Evolutionary conservation across 1,140 invertebrate species (phyloP).

Genomic region (Lucilia cuprina): DNA sequence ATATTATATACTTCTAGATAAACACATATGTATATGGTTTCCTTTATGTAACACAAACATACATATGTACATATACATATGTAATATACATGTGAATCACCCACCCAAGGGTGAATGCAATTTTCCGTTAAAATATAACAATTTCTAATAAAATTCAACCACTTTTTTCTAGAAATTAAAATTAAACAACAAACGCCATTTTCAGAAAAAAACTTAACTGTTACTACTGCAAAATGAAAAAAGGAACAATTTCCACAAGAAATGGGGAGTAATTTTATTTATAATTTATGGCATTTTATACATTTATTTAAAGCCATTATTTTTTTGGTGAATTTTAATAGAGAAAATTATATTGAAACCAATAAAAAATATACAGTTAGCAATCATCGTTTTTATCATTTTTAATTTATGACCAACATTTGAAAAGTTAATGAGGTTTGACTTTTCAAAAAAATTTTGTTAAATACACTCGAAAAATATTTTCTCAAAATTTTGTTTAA

Average conservation of each 20-base stretch:
- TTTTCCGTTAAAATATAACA: background rate
- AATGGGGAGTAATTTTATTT: slow-evolving; percentile 11
- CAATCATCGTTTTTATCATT: background rate
- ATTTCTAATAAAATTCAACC: slow-evolving; percentile 17
- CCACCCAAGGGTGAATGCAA: background rate
- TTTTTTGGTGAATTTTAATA: background rate
- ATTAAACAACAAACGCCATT: slow-evolving; percentile 19
- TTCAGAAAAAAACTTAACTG: background rate
- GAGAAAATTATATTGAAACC: background rate
- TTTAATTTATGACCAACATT: slow-evolving; percentile 1
- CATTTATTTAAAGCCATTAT: background rate
- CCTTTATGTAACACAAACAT: background rate
- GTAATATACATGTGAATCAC: background rate
- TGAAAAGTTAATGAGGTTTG: background rate
- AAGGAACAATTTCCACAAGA: background rate
- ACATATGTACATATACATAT: background rate
- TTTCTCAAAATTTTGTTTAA: background rate
- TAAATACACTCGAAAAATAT: background rate
- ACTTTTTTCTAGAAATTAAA: background rate
- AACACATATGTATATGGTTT: background rate
- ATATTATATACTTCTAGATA: background rate
- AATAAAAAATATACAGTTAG: background rate
- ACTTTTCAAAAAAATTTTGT: background rate
- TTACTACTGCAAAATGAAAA: too few species aligned
- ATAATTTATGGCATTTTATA: slow-evolving; percentile 12